Evolutionary conservation across 2,113 vertebrate genomes (phyloP).

Genomic region (Corythoichthys haematopterus): DNA sequence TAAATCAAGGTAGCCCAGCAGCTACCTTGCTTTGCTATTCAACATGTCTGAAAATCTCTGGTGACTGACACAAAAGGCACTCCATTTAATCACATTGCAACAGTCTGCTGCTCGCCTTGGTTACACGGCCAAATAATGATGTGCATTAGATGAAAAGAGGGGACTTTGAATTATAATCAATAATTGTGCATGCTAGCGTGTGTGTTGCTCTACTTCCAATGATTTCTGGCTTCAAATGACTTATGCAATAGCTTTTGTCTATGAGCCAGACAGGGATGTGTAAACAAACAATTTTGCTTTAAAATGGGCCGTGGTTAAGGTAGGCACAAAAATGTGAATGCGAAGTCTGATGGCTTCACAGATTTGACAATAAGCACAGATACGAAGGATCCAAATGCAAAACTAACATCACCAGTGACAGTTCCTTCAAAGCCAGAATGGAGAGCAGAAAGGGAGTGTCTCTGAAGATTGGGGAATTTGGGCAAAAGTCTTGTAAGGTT

Average conservation of each 20-base stretch:
- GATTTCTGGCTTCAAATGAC: background rate
- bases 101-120: conserved; percentile 26
- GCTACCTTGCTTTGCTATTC: conserved; percentile 36
- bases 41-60: conserved; percentile 35
- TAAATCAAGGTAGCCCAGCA: conserved; percentile 26
- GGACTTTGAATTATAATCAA: background rate
- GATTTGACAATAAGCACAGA: background rate
- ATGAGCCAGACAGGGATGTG: background rate
- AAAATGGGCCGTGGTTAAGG: background rate
- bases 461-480: no score
- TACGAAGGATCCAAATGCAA: background rate
- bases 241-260: background rate
- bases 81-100: conserved; percentile 61
- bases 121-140: conserved; percentile 63
- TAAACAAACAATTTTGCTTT: background rate
- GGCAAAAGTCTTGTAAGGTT: no score
- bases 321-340: background rate
- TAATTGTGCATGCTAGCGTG: background rate
- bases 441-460: no score
- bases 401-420: no score
- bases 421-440: no score
- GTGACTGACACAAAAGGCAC: conserved; percentile 45
- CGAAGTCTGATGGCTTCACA: no score
- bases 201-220: background rate
- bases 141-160: conserved; percentile 32